Evolutionary conservation across 2,888 invertebrate genomes (phyloP).

Genomic region (Eudasyphora cyanicolor): DNA sequence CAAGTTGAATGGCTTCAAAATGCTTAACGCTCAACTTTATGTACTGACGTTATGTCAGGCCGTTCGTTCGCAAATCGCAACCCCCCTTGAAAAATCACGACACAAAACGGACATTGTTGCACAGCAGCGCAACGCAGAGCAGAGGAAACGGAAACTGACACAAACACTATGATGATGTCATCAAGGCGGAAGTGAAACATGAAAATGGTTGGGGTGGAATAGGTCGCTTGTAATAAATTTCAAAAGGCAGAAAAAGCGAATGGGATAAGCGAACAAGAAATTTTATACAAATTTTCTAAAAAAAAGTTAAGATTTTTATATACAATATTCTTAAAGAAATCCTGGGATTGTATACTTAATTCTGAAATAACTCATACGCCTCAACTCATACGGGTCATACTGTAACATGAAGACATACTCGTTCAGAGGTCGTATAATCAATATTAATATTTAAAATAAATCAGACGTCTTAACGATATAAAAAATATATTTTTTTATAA

Average conservation of each 20-base stretch:
- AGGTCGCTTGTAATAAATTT: background rate
- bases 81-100: background rate
- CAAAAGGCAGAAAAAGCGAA: background rate
- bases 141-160: background rate
- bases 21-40: background rate
- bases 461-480: too few relatives aligned
- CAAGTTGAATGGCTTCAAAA: conserved; percentile 14
- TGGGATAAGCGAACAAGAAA: background rate
- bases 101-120: conserved; percentile 10
- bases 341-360: too few relatives aligned
- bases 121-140: background rate
- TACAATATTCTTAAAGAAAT: background rate
- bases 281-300: background rate
- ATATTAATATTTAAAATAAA: too few relatives aligned
- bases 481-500: too few relatives aligned
- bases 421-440: too few relatives aligned
- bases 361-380: too few relatives aligned
- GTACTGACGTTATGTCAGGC: background rate
- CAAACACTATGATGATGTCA: background rate
- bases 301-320: background rate
- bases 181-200: background rate
- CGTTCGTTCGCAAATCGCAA: background rate
- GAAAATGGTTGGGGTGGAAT: background rate
- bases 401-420: too few relatives aligned
- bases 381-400: too few relatives aligned